Base-by-base conservation (phyloP, 2,888 invertebrate genomes). In the Chelonus formosanus region DNA sequence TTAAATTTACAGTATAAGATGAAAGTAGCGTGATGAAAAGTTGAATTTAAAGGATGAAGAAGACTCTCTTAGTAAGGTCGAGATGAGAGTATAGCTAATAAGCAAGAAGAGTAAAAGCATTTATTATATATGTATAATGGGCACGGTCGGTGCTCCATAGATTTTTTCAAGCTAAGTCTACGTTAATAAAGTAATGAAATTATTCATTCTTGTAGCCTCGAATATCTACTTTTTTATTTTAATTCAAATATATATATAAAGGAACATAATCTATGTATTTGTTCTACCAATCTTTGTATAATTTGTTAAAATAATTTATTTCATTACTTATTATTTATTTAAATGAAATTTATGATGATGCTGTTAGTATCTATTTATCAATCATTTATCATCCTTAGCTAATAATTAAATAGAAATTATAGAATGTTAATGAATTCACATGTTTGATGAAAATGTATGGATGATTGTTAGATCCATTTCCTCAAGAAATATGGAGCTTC, bases 41-140 rank as follows among this genome's bases (percentile, higher is more conserved):
- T 20, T 20, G 20, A 20, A 20, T 20, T 20, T 20, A 73, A 68
- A 76, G 75, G 76, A 78, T 73, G 75, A 75, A 75, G 73, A 76
- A 78, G 74, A 71, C 50, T 63, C 31, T 3, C 63, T 34, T 67
- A 63, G 62, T 34, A 68, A 76, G 76, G 77, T 75, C 48, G 79
- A 78, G 75, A 76, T 78, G 75, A 78, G 75, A 75, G 76, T 71
- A 74, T 72, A 70, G 74, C 73, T 70, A 74, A 74, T 20, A 20
- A 76, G 77, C 74, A 67, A 67, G 55, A 61, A 74, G 71, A 76
- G 77, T 66, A 70, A 76, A 75, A 72, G 73, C 75, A 77, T 81
- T 78, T 81, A 81, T 82, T 81, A 81, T 81, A 80, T 80, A 81
- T 81, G 80, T 80, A 81, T 81, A 80, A 82, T 80, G 80, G 81